Evolutionary conservation across 2,113 vertebrate genomes (phyloP).

Genomic region (Pygoscelis adeliae): DNA sequence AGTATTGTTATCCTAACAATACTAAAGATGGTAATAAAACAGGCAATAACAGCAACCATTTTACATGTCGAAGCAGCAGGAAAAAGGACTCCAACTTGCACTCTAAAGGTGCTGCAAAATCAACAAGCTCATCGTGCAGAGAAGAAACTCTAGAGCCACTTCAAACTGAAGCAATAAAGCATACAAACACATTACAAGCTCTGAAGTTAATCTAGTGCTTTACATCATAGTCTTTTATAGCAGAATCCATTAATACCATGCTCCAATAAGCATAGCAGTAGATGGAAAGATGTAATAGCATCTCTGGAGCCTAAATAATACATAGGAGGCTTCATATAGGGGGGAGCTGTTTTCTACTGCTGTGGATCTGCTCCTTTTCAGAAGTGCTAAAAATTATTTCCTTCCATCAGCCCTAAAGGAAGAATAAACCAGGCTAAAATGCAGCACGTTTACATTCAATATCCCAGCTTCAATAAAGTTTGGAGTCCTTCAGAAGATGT

Average conservation of each 20-base stretch:
- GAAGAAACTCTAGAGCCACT: neutral
- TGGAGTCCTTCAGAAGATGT: slow-evolving; percentile 5
- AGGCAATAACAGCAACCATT: neutral
- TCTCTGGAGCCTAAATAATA: slow-evolving; percentile 16
- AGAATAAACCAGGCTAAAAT: neutral
- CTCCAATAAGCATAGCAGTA: slow-evolving; percentile 4
- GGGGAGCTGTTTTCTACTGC: neutral
- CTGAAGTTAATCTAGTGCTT: neutral
- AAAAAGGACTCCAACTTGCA: neutral
- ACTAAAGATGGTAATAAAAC: neutral
- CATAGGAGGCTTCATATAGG: neutral
- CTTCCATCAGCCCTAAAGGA: neutral
- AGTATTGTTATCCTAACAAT: neutral
- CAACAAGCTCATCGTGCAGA: neutral
- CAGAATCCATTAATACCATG: neutral
- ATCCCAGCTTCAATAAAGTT: neutral
- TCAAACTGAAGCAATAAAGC: neutral
- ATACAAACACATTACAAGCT: neutral
- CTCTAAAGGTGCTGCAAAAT: neutral
- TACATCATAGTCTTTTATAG: neutral
- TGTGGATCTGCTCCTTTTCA: neutral
- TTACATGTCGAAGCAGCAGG: neutral
- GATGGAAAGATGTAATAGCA: neutral
- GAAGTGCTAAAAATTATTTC: neutral
- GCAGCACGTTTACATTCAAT: neutral